Conservation (phyloP, 2,113 vertebrate genomes). For the Gopherus evgoodei region DNA sequence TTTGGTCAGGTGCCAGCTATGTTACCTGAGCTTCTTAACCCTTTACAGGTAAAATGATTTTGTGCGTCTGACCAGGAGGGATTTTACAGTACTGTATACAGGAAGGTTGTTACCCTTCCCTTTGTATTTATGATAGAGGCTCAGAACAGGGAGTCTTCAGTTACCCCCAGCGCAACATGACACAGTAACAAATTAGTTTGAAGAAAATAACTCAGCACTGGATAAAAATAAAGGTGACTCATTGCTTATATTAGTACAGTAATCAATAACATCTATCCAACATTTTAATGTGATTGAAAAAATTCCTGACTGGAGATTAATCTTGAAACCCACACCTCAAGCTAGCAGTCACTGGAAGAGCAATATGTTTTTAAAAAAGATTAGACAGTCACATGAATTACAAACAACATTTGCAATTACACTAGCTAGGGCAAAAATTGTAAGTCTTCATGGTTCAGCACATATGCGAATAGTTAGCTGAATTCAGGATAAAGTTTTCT, state of each 20-base stretch:
- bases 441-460: neutral
- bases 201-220: neutral
- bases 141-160: neutral
- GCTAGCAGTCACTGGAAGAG: neutral
- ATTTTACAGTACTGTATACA: no score
- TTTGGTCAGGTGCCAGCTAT: no score
- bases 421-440: neutral
- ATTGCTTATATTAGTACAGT: neutral
- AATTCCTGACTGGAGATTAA: neutral
- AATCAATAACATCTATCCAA: accelerated
- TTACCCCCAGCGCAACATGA: neutral
- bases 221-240: neutral
- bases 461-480: neutral
- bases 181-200: neutral
- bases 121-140: neutral
- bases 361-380: neutral
- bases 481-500: accelerated
- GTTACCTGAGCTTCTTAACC: no score
- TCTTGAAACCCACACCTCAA: neutral
- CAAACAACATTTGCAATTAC: neutral
- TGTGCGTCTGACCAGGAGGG: no score
- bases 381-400: neutral
- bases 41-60: no score
- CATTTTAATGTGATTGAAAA: neutral
- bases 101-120: no score